These are phyloP conservation scores for Acrocyrtus sp. DNA, from an alignment of 2,888 invertebrate genomes.

Conservation along the genomic window DNA sequence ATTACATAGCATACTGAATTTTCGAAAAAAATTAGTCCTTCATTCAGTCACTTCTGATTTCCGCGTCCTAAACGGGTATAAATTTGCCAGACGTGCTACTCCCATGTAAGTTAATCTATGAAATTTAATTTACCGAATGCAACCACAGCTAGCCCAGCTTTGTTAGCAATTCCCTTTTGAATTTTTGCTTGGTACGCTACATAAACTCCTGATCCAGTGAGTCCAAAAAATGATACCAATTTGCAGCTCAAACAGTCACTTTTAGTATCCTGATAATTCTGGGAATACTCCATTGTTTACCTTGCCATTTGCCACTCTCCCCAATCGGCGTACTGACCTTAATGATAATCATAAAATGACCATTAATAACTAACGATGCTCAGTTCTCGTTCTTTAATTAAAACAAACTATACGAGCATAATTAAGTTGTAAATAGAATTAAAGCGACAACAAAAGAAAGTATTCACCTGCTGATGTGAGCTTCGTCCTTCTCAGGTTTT, in stretches of 20 bases:
- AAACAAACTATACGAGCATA: too few species aligned
- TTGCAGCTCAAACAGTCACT: slow-evolving; percentile 39
- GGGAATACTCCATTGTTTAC: neutral
- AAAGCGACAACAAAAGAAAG: too few species aligned
- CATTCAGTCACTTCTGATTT: too few species aligned
- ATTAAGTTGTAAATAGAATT: too few species aligned
- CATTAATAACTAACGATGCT: too few species aligned
- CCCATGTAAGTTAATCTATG: slow-evolving; percentile 39
- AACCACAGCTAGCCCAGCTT: slow-evolving; percentile 9
- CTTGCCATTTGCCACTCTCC: neutral
- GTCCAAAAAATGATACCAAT: slow-evolving; percentile 39
- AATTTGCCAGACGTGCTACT: slow-evolving; percentile 31
- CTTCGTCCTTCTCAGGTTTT: too few species aligned
- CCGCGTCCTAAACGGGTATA: slow-evolving; percentile 34
- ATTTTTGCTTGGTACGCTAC: slow-evolving; percentile 22
- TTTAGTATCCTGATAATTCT: neutral
- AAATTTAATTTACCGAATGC: slow-evolving; percentile 22
- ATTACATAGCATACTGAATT: too few species aligned
- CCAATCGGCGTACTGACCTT: neutral
- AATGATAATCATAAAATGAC: neutral
- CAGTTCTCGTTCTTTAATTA: too few species aligned
- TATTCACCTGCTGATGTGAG: too few species aligned
- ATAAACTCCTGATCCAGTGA: slow-evolving; percentile 44
- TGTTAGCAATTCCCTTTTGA: slow-evolving; percentile 1
- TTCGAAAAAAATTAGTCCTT: too few species aligned